A percentile compares a stretch with the other conserved stretches of the same genome.
Evolutionary conservation across 2,888 invertebrate genomes (phyloP).

Genomic region (Rhingia campestris): DNA sequence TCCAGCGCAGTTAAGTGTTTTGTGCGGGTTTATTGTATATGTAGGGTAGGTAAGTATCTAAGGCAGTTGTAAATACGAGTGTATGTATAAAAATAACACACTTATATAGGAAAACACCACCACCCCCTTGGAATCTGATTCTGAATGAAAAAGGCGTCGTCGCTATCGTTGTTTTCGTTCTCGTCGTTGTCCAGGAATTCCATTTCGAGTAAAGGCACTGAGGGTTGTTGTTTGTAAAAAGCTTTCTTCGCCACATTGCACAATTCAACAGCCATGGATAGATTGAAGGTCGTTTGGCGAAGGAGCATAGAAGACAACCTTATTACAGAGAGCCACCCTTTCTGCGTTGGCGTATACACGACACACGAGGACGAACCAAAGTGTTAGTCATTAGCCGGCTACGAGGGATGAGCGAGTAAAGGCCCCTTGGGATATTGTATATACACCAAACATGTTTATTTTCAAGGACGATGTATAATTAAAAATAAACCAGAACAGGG

Average conservation of each 20-base stretch:
- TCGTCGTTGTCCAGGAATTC: conserved; percentile 55
- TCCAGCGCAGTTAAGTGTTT: conserved; percentile 28
- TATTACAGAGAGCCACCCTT: conserved; percentile 46
- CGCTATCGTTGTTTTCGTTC: conserved; percentile 50
- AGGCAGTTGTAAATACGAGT: conserved; percentile 12
- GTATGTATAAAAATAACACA: conserved; percentile 22
- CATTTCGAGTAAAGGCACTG: conserved; percentile 11
- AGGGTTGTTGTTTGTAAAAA: conserved; percentile 67
- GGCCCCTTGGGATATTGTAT: conserved; percentile 17
- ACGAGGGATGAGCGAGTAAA: not conserved
- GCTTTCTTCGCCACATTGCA: conserved; percentile 67
- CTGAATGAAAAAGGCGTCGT: conserved; percentile 73
- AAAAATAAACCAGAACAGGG: conserved; percentile 59
- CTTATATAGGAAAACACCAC: conserved; percentile 37
- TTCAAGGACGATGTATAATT: conserved; percentile 63
- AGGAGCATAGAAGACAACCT: conserved; percentile 48
- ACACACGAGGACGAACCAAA: conserved; percentile 12
- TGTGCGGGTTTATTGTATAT: conserved; percentile 30
- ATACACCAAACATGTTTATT: not conserved
- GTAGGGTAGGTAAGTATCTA: conserved; percentile 61
- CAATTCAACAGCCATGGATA: conserved; percentile 65
- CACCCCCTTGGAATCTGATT: conserved; percentile 49
- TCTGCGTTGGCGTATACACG: conserved; percentile 44
- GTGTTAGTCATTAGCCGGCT: conserved; percentile 70
- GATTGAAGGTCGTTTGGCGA: conserved; percentile 65